Base-by-base conservation (phyloP, 2,113 vertebrate species). In the Poecilia latipinna region DNA sequence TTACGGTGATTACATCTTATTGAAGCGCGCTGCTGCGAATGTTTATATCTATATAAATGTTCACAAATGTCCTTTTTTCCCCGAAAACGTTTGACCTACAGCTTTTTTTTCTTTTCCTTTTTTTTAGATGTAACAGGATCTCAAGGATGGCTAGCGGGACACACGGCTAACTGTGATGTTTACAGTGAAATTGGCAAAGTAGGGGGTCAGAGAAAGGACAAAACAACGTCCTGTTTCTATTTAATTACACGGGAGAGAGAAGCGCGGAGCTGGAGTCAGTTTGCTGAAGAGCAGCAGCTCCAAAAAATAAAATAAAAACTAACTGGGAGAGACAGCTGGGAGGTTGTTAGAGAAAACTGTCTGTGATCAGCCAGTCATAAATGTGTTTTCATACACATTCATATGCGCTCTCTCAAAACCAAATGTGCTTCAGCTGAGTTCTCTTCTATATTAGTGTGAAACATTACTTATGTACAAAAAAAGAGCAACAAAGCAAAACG, bases 201-300 rank as follows among this genome's bases (percentile, higher is more conserved):
- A 26, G 65, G 71, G 71, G 85, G 88, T 82, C 82, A 86, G 15
- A 81, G 71, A 79, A 66, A 83, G 85, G 86, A 86, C 88, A 69
- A 17, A 65, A 24, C 12, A 74, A 10, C 76, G 68, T 78, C 70
- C 80, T 76, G 69, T 74, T 66, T 75, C 75, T 74, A 84, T 81
- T 74, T 76, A 86, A 86, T 88, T 84, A 79, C 80, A 87, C 35
- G 61, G 68, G 5, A 39, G 70, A 39, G 70, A 65, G 5, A 44
- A 57, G 77, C 68, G 57, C 63, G 42, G 65, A 64, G 64, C 68
- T 24, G 71, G 70, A 78, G 75, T 72, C 61, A 37, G 28, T 65
- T 74, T 70, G 65, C 31, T 2, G 79, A 82, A 60, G 48, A 84
- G 37, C 72, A 70, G 22, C 61, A 69, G 26, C 70, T 13, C 37